phyloP scores from a whole-genome alignment of 2,113 vertebrate species.

The Thermophis baileyi region DNA sequence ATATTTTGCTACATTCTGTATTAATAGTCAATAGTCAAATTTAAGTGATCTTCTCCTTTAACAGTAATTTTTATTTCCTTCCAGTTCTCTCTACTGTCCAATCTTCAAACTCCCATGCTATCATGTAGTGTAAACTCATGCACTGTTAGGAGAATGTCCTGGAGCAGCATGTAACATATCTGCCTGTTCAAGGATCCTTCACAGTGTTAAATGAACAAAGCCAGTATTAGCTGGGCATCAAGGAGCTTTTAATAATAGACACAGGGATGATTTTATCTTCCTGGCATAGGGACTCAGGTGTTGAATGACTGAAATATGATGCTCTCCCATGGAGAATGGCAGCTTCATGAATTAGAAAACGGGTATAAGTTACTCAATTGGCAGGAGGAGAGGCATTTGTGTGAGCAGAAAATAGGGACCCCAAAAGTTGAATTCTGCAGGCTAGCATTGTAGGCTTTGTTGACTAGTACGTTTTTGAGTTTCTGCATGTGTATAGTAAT shows the following conservation, averaged over 20 bases:
- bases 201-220: not conserved
- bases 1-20: not conserved
- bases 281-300: not conserved
- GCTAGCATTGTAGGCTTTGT: not conserved
- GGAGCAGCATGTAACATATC: not conserved
- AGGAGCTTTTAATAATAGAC: constrained; percentile 13
- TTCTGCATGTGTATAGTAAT: not conserved
- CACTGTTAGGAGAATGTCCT: not conserved
- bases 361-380: not conserved
- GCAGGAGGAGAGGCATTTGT: not conserved
- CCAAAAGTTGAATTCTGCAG: not conserved
- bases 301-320: constrained; percentile 13
- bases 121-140: not conserved
- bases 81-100: no score
- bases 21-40: not conserved
- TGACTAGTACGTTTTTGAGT: not conserved
- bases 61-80: no score
- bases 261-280: constrained; percentile 7
- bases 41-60: no score
- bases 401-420: not conserved
- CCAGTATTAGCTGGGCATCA: not conserved
- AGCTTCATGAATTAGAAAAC: not conserved
- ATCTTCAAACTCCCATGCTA: no score
- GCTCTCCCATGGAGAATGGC: not conserved
- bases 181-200: not conserved